Base-by-base conservation (phyloP, 1,140 invertebrate genomes). In the Adoxophyes honmai region DNA sequence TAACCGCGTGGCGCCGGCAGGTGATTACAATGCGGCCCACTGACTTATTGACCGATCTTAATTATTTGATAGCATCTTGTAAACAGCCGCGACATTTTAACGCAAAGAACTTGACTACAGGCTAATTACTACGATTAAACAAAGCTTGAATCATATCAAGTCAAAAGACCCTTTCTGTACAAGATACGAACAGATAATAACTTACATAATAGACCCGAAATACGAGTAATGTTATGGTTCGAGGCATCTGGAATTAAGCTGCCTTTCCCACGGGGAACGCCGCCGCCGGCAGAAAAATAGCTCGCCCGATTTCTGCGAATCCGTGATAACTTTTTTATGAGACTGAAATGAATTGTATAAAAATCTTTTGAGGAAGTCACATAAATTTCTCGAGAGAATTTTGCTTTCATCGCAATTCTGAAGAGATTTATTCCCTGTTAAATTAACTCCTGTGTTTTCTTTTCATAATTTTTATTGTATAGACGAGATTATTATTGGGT, bases 281-380 rank as follows among this genome's bases (percentile, higher is more conserved):
- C 60, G 69, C 67, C 68, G 66, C 44, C 69, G 73, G 63, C 70
- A 73, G 76, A 75, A 81, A 85, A 81, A 78, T 80, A 81, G 73
- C 78, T 73, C 68, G 60, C 68, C 60, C 65, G 70, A 73, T 77
- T 85, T 73, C 78, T 77, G 74, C 77, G 78, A 81, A 82, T 77
- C 59, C 70, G 72, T 79, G 77, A 79, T 81, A 84, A 84, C 74
- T 81, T 85, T 84, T 84, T 82, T 85, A 82, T 80, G 75, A 77
- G 73, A 73, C 70, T 70, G 72, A 78, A 84, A 81, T 81, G 77
- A 79, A 84, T 81, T 81, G 73, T 81, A 79, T 77, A 77, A 81
- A 57, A 81, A 78, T 75, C 70, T 79, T 78, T 76, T 75, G 69
- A 77, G 68, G 66, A 68, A 77, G 66, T 73, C 76, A 75, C 68